phyloP scores from a whole-genome alignment of 64 coral and sea anemone species.

The Pachyseris speciosa region DNA sequence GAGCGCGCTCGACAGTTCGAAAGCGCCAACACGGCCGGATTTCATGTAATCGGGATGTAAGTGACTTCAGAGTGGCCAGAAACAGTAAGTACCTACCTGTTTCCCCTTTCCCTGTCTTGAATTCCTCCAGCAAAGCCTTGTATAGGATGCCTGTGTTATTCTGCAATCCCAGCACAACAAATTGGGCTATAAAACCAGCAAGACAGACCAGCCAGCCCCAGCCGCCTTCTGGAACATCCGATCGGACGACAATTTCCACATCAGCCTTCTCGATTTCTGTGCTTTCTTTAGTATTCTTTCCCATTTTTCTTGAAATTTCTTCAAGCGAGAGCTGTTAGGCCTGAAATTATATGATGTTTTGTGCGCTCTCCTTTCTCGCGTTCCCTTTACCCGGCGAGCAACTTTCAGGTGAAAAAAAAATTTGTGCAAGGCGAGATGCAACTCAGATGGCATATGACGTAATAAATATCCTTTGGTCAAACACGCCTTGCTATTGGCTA shows the following conservation, averaged over 20 bases:
- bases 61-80: neutral
- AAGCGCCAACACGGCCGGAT: neutral
- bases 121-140: constrained; percentile 70
- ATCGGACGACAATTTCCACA: constrained; percentile 3
- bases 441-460: neutral
- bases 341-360: constrained; percentile 27
- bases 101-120: constrained; percentile 70
- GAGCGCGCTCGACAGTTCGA: neutral
- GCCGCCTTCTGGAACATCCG: constrained; percentile 70
- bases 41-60: neutral
- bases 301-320: neutral
- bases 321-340: neutral
- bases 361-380: neutral
- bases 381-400: neutral
- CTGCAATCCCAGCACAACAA: constrained; percentile 77
- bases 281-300: constrained; percentile 24
- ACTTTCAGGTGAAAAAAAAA: constrained; percentile 11
- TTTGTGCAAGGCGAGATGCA: neutral
- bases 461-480: neutral
- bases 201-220: constrained; percentile 86
- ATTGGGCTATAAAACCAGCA: constrained; percentile 78
- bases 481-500: neutral
- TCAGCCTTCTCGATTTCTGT: constrained; percentile 9
- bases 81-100: constrained; percentile 46
- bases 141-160: constrained; percentile 81